These are phyloP conservation scores for Corvus hawaiiensis DNA, from an alignment of 2,113 vertebrate species.

Conservation along the genomic window DNA sequence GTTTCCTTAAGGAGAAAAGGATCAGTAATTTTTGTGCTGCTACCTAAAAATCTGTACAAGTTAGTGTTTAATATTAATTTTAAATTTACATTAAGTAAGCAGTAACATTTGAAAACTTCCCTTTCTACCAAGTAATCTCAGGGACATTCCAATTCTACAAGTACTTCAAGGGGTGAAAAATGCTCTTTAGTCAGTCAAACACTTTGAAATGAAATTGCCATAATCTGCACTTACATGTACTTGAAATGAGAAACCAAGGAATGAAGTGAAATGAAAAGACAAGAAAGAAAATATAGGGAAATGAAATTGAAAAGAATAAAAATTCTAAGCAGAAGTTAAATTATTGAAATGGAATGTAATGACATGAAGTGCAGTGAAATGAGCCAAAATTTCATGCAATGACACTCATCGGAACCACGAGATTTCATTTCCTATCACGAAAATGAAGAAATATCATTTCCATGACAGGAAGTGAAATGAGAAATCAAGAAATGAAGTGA, in stretches of 20 bases:
- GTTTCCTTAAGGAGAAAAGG: neutral
- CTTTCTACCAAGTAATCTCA: neutral
- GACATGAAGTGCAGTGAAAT: neutral
- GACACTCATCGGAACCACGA: neutral
- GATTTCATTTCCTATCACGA: neutral
- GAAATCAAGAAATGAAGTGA: neutral
- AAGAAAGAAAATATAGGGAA: neutral
- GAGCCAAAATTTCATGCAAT: neutral
- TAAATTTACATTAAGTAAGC: neutral
- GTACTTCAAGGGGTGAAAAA: neutral
- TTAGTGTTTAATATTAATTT: neutral
- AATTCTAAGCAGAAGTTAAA: neutral
- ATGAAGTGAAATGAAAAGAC: neutral
- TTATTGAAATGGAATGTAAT: neutral
- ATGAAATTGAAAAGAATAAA: neutral
- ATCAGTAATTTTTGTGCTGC: neutral
- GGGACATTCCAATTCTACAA: neutral
- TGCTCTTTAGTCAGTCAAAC: neutral
- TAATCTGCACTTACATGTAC: neutral
- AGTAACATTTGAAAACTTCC: neutral
- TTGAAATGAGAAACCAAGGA: neutral
- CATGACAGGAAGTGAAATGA: neutral
- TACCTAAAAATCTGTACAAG: neutral
- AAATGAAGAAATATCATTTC: neutral
- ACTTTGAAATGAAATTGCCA: neutral